Base-by-base conservation (phyloP, 92 coral and sea anemone genomes). In the Parazoanthus darwini region DNA sequence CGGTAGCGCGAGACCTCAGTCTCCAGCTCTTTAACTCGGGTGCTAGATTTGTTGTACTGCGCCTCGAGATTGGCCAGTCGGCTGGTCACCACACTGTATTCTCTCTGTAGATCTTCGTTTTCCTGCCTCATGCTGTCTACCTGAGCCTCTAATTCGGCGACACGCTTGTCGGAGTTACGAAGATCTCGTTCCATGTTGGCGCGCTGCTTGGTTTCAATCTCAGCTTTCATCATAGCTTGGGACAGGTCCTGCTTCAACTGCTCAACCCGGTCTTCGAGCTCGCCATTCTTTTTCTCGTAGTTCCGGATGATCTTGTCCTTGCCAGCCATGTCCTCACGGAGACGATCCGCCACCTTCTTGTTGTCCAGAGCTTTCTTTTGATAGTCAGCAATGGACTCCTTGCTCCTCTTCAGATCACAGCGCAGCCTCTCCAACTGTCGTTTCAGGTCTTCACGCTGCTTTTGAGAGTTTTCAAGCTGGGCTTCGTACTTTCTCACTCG, bases 291-390 rank as follows among this genome's bases (percentile, higher is more conserved):
- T 86, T 92, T 92, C 88, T 97, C 99, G 85, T 93, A 93, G 87
- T 89, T 88, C 48, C 96, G 93, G 85, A 97, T 93, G 80, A 92
- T 94, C 88, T 95, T 93, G 91, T 93, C 95, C 79, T 97, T 97
- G 54, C 93, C 90, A 65, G 92, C 97, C 82, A 91, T 93, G 75
- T 97, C 99, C 76, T 95, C 99, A 43, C 96, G 94, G 76, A 97
- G 94, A 77, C 94, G 91, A 87, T 97, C 98, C n/a, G 96, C 99
- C 58, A 85, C 95, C 89, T 96, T 94, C 93, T 97, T 96, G 90
- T 97, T 90, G 87, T 97, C 96, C 66, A 93, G 86, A 13, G 98
- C 97, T 42, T 95, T 96, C 78, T 86, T 74, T 56, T 95, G 97
- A 71, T 88, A 89, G 75, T 86, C 91, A 13, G 88, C 88, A 66